phyloP scores from a whole-genome alignment of 2,113 vertebrate genomes.

The Malurus melanocephalus region DNA sequence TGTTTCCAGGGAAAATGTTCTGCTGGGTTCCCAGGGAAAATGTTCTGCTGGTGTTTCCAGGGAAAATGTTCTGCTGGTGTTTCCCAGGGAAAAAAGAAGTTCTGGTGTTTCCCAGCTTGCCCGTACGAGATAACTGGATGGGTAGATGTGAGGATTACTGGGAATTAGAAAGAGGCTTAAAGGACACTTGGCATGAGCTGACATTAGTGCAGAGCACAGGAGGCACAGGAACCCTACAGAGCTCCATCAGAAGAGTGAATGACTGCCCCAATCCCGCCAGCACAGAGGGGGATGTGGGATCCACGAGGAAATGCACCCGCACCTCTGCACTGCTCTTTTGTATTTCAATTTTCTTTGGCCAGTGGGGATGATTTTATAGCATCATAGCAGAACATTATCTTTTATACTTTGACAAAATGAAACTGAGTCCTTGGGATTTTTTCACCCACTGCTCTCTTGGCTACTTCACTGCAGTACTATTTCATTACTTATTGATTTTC shows the following conservation, averaged over 20 bases:
- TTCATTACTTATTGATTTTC: constrained; percentile 86
- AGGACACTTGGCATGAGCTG: neutral
- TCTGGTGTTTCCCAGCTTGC: neutral
- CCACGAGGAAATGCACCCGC: neutral
- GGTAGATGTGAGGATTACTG: neutral
- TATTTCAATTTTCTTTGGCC: constrained; percentile 61
- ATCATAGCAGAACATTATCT: constrained; percentile 74
- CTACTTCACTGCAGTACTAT: constrained; percentile 77
- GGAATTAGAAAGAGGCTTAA: neutral
- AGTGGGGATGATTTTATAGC: constrained; percentile 69
- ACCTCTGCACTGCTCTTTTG: constrained; percentile 19
- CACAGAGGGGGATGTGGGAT: neutral
- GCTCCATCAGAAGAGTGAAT: neutral
- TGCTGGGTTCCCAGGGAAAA: neutral
- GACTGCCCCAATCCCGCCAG: neutral
- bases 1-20: too few species aligned
- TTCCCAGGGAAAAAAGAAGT: neutral
- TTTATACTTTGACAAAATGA: constrained; percentile 81
- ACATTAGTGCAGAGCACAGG: neutral
- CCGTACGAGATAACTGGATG: neutral
- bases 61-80: too few species aligned
- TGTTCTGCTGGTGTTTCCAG: neutral
- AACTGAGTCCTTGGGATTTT: constrained; percentile 78
- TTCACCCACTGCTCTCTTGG: constrained; percentile 79
- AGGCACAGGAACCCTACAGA: neutral